phyloP scores from a whole-genome alignment of 2,797 vertebrate genomes.

The Coilia nasus region DNA sequence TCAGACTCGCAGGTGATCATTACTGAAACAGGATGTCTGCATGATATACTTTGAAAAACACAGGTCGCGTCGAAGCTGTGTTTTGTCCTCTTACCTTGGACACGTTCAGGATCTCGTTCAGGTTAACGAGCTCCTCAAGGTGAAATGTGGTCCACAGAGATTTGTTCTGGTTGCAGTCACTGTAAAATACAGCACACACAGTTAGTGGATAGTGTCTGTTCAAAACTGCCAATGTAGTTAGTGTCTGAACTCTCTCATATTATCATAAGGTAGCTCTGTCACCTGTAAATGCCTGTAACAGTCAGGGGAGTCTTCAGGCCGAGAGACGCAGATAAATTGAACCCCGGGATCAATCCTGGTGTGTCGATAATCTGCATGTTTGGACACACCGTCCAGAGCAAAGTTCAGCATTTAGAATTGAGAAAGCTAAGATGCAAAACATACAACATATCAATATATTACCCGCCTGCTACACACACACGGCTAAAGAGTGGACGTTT shows the following conservation, averaged over 20 bases:
- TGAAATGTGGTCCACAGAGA: slow-evolving; percentile 79
- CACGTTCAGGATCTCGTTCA: slow-evolving; percentile 76
- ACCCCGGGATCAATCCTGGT: slow-evolving; percentile 62
- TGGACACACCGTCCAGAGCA: slow-evolving; percentile 30
- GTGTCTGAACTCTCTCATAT: not conserved
- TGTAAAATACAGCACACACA: slow-evolving; percentile 55
- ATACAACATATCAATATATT: not conserved
- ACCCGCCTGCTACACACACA: too few species aligned
- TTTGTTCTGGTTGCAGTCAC: slow-evolving; percentile 75
- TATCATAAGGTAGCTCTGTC: slow-evolving; percentile 35
- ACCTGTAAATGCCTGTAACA: slow-evolving; percentile 78
- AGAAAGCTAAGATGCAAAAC: not conserved
- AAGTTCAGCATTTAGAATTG: not conserved
- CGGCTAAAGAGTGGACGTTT: not conserved
- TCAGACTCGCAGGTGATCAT: too few species aligned
- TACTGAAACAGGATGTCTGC: not conserved
- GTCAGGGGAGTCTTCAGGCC: slow-evolving; percentile 63
- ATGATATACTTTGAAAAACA: not conserved
- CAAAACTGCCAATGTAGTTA: not conserved
- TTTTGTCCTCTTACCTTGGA: slow-evolving; percentile 70
- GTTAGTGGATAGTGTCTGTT: not conserved
- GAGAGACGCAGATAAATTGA: slow-evolving; percentile 59
- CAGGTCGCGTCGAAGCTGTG: not conserved
- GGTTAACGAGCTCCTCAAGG: slow-evolving; percentile 65
- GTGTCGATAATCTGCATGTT: slow-evolving; percentile 77